A percentile compares a stretch with the other conserved stretches of the same genome.
These are phyloP conservation scores for Lagopus leucura DNA, from an alignment of 2,113 vertebrate genomes.

Conservation along the genomic window DNA sequence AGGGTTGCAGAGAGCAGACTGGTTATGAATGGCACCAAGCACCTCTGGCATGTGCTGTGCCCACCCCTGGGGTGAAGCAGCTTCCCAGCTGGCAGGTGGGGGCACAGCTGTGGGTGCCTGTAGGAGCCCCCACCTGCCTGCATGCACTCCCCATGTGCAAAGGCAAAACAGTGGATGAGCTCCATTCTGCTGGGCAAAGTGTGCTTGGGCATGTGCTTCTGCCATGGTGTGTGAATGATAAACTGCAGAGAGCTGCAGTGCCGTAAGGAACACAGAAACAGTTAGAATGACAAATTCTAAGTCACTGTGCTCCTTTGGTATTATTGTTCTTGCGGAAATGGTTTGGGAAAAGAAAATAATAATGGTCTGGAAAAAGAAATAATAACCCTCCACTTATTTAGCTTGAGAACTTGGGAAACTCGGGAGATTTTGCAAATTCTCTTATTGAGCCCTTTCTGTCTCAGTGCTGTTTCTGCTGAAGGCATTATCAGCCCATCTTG, in stretches of 20 bases:
- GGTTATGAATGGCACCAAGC: neutral
- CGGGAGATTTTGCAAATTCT: neutral
- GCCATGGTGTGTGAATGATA: neutral
- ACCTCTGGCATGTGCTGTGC: accelerated
- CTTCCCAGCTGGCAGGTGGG: neutral
- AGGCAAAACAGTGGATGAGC: neutral
- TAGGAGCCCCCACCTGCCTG: neutral
- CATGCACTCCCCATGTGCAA: accelerated
- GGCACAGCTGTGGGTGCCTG: neutral
- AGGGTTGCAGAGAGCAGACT: accelerated
- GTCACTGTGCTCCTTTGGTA: neutral
- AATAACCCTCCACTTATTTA: neutral
- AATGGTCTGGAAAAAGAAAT: neutral
- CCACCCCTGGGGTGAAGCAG: neutral
- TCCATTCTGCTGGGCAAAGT: neutral
- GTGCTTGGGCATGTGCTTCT: neutral
- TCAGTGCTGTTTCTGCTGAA: conserved; percentile 15
- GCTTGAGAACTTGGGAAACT: neutral
- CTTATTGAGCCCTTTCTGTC: neutral
- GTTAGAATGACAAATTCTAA: neutral
- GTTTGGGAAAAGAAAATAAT: neutral
- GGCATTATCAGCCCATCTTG: neutral
- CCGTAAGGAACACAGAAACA: neutral
- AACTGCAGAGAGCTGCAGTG: neutral
- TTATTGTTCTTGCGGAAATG: neutral